Evolutionary conservation across 2,113 vertebrate genomes (phyloP), one percentile per base, ranked within the genome.

Genomic region (Tachysurus fulvidraco): DNA sequence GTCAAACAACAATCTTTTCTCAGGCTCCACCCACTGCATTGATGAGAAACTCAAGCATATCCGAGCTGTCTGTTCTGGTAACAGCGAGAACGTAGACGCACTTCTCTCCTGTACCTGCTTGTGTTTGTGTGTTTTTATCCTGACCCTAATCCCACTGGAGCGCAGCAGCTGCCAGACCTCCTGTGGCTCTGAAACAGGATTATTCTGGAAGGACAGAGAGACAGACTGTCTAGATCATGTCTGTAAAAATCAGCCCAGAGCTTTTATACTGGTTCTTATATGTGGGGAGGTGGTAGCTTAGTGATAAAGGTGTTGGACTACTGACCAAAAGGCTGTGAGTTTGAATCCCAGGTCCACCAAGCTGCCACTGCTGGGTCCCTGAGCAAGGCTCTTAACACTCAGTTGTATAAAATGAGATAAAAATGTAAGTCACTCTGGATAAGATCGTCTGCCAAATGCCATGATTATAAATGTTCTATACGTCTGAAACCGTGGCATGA

Each of bases 111-210:
- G n/a, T 55, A 57, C 76, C 76, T 57, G 76, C 52, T 23, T 44
- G 28, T 36, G 77, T 36, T 30, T 28, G 52, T 0, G 52, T 78
- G 2, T 21, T 21, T 55, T 79, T 80, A 59, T 81, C 78, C 55
- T 81, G 55, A 60, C 78, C 78, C 55, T 81, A 81, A 81, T 81
- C 55, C 30, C 60, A 41, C 28, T 25, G 55, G 30, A 60, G 30
- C 2, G 28, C 11, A 57, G 44, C 52, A 57, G 77, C 28, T 36
- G 55, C 19, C 78, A 59, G 30, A 79, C 78, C 9, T 59, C 78
- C 78, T 23, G 28, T 41, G 54, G 21, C 54, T 80, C 54, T 80
- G 78, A 41, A 80, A 60, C 55, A 21, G 30, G 78, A 81, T 81
- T 81, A 81, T 10, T 41, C 55, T 44, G 36, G 25, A 59, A 80